These are phyloP conservation scores for Opisthograptis luteolata DNA, from an alignment of 2,888 invertebrate species.

Conservation along the genomic window DNA sequence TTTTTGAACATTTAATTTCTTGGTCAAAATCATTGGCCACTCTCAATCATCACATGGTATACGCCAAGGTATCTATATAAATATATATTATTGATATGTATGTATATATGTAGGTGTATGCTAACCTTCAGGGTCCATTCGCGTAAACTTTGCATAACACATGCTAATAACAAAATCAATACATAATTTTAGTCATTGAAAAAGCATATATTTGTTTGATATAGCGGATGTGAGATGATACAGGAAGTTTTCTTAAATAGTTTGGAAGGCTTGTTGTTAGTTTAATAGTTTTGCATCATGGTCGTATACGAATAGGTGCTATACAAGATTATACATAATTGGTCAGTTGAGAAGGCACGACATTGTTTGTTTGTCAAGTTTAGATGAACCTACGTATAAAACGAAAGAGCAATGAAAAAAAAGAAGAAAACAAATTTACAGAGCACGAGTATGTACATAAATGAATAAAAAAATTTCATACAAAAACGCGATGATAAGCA, in stretches of 20 bases:
- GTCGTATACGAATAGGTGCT: not conserved
- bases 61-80: not conserved
- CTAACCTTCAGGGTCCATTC: conserved; percentile 5
- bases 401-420: too few species aligned
- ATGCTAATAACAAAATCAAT: not conserved
- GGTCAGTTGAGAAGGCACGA: too few species aligned
- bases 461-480: too few species aligned
- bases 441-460: too few species aligned
- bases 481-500: too few species aligned
- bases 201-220: not conserved
- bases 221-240: conserved; percentile 3
- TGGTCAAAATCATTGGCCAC: not conserved
- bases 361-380: too few species aligned
- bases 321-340: too few species aligned
- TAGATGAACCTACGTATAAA: too few species aligned
- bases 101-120: not conserved
- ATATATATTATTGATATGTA: not conserved
- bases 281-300: not conserved
- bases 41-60: not conserved
- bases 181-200: not conserved
- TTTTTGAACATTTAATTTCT: not conserved
- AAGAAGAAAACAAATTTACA: too few species aligned
- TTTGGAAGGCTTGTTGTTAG: not conserved
- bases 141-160: conserved; percentile 5
- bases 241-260: conserved; percentile 1